phyloP scores from a whole-genome alignment of 1,140 invertebrate species.

The Hestina assimilis region DNA sequence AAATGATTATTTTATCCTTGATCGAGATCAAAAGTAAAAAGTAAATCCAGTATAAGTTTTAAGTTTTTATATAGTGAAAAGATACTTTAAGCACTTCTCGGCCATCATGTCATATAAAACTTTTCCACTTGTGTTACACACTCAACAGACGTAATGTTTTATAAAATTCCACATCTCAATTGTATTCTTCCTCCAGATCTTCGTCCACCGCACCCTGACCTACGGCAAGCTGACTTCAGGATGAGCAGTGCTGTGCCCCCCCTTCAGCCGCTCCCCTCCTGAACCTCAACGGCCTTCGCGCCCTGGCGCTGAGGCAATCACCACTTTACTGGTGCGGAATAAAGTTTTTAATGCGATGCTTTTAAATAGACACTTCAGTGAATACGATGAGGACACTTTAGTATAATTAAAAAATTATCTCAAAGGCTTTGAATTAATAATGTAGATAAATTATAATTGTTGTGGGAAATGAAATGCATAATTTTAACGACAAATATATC shows the following conservation, averaged over 20 bases:
- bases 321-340: conserved; percentile 9
- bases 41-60: too few relatives aligned
- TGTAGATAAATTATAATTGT: not conserved
- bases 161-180: not conserved
- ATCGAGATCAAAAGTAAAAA: too few relatives aligned
- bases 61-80: too few relatives aligned
- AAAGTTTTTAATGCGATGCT: not conserved
- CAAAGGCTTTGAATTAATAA: not conserved
- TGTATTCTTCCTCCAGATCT: conserved; percentile 43
- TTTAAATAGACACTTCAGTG: conserved; percentile 24
- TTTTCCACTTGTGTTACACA: too few relatives aligned
- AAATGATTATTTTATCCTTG: too few relatives aligned
- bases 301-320: conserved; percentile 63
- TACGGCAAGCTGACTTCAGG: conserved; percentile 61
- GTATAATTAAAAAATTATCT: not conserved
- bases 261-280: conserved; percentile 68
- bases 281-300: conserved; percentile 66
- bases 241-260: conserved; percentile 50
- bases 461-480: too few relatives aligned
- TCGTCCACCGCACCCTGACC: conserved; percentile 52
- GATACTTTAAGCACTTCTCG: too few relatives aligned
- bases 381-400: not conserved
- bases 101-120: too few relatives aligned
- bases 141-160: too few relatives aligned
- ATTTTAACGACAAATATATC: too few relatives aligned